These are phyloP conservation scores for Nipponacmea schrenckii DNA, from an alignment of 2,888 invertebrate species.

Conservation along the genomic window DNA sequence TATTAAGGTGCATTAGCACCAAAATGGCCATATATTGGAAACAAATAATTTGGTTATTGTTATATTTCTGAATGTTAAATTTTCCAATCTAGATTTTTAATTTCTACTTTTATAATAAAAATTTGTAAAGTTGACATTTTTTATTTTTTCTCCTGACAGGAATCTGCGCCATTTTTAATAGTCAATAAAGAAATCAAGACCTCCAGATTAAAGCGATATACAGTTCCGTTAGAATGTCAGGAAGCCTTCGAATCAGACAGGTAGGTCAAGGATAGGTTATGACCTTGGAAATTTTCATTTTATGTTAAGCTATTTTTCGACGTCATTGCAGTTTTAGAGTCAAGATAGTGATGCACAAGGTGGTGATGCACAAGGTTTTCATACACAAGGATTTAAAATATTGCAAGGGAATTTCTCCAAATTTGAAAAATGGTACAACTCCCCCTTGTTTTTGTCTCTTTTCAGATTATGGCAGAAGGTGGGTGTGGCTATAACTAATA, in stretches of 20 bases:
- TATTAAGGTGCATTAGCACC: too few species aligned
- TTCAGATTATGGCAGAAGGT: conserved; percentile 83
- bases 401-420: not conserved
- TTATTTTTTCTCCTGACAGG: conserved; percentile 51
- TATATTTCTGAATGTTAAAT: too few species aligned
- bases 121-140: too few species aligned
- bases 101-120: too few species aligned
- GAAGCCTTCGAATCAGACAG: conserved; percentile 85
- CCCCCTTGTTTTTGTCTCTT: not conserved
- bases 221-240: conserved; percentile 83
- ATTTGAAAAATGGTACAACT: not conserved
- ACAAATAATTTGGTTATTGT: too few species aligned
- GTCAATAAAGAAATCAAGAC: conserved; percentile 73
- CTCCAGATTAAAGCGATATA: conserved; percentile 79
- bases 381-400: not conserved
- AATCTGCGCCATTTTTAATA: conserved; percentile 71
- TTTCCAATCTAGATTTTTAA: too few species aligned
- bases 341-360: too few species aligned
- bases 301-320: not conserved
- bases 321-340: not conserved
- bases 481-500: conserved; percentile 82
- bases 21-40: too few species aligned
- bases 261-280: conserved; percentile 41
- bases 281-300: too few species aligned
- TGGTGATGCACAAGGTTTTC: too few species aligned